phyloP scores from a whole-genome alignment of 64 coral and sea anemone genomes.

The Hydrozoanthus tunicans region DNA sequence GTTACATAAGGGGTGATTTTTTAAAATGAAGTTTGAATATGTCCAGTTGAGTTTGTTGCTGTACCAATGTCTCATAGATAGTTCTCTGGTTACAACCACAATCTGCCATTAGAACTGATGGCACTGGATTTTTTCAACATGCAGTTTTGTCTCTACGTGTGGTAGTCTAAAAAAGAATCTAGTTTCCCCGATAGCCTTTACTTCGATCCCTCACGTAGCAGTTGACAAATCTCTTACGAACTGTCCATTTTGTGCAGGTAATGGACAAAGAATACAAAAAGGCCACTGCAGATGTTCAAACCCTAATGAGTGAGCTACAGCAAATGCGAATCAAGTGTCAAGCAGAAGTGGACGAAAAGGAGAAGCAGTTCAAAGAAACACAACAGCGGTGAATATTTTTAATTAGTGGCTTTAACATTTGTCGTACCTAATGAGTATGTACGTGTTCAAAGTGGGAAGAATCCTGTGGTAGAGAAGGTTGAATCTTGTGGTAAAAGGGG shows the following conservation, averaged over 20 bases:
- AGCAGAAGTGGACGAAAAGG: constrained; percentile 47
- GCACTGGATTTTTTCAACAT: no score
- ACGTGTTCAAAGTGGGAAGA: no score
- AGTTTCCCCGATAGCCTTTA: background rate
- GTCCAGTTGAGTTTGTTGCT: no score
- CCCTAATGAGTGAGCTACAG: constrained; percentile 41
- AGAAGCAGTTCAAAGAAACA: constrained; percentile 51
- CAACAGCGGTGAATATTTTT: constrained; percentile 46
- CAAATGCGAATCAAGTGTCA: constrained; percentile 62
- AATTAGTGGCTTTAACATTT: background rate
- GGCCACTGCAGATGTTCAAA: constrained; percentile 50
- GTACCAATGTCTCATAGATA: no score
- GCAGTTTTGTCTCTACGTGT: no score
- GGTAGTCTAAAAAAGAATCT: background rate
- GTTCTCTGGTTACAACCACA: no score
- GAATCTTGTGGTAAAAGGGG: no score
- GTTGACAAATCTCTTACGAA: background rate
- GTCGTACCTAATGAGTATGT: no score
- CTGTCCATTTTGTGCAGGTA: constrained; percentile 18
- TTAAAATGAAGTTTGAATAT: no score
- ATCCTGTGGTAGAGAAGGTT: no score
- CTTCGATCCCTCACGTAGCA: background rate
- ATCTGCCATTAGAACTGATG: no score
- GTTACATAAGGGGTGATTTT: no score
- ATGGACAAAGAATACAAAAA: constrained; percentile 89